phyloP scores from a whole-genome alignment of 2,113 vertebrate genomes.

The Dasyurus viverrinus region DNA sequence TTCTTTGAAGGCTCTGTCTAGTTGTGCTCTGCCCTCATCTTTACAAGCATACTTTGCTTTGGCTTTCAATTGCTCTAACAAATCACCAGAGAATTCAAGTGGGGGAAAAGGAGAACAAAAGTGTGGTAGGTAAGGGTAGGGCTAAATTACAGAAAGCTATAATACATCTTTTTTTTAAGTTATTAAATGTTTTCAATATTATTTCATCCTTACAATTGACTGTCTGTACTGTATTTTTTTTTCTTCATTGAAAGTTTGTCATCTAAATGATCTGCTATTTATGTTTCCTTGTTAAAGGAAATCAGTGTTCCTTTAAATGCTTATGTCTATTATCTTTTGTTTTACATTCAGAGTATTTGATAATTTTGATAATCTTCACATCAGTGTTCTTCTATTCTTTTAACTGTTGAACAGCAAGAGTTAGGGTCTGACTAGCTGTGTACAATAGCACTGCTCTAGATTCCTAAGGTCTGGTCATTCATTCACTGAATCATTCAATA shows the following conservation, averaged over 20 bases:
- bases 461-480: neutral
- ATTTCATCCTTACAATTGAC: constrained; percentile 43
- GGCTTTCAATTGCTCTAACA: constrained; percentile 37
- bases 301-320: constrained; percentile 13
- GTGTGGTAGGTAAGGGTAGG: constrained; percentile 10
- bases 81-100: neutral
- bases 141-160: constrained; percentile 1
- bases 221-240: neutral
- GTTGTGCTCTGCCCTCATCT: neutral
- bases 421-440: neutral
- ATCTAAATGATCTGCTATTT: constrained; percentile 45
- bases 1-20: neutral
- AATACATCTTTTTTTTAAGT: constrained; percentile 12
- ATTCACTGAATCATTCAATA: neutral
- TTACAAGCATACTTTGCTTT: constrained; percentile 5
- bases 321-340: constrained; percentile 43
- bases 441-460: neutral
- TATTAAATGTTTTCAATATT: constrained; percentile 49
- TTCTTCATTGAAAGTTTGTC: constrained; percentile 45
- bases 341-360: constrained; percentile 43
- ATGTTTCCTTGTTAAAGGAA: constrained; percentile 48
- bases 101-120: neutral
- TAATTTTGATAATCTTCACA: neutral
- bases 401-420: constrained; percentile 38
- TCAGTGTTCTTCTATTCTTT: constrained; percentile 17